A percentile compares a stretch with the other conserved stretches of the same genome.
phyloP scores from a whole-genome alignment of 2,113 vertebrate species.

The Picathartes gymnocephalus region DNA sequence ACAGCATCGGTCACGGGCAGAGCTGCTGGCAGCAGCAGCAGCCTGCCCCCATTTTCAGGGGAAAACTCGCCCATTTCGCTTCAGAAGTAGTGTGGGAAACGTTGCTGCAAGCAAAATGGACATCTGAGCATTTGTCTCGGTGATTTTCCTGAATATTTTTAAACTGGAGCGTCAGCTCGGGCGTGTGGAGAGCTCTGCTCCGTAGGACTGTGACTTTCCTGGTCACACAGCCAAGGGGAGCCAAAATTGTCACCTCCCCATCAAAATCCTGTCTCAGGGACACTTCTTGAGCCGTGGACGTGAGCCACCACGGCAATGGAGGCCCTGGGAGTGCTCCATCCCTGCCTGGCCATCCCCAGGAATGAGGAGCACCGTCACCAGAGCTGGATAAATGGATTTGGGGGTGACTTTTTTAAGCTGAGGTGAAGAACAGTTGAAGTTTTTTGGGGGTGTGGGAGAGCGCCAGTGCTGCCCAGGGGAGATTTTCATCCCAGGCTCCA shows the following conservation, averaged over 20 bases:
- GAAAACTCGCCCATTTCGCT: rapidly evolving
- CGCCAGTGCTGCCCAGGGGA: rapidly evolving
- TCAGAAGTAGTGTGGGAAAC: not conserved
- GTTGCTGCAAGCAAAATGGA: not conserved
- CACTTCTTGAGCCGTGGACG: not conserved
- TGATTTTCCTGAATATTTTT: not conserved
- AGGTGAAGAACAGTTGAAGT: not conserved
- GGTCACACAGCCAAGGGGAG: rapidly evolving
- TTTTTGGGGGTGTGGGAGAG: not conserved
- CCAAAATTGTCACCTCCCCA: not conserved
- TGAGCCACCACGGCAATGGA: not conserved
- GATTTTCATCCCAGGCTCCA: not conserved
- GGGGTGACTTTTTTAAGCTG: not conserved
- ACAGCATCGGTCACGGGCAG: not conserved
- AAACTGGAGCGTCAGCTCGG: rapidly evolving
- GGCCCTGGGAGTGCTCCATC: not conserved
- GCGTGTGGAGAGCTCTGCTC: rapidly evolving
- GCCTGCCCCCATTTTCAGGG: not conserved
- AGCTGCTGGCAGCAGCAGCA: not conserved
- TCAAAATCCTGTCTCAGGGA: not conserved
- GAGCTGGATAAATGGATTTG: not conserved
- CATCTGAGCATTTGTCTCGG: not conserved
- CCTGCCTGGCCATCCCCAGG: not conserved
- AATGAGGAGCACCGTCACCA: rapidly evolving
- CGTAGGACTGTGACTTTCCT: rapidly evolving